Percentiles rank a stretch among this genome's conserved stretches.
Evolutionary conservation across 2,113 vertebrate genomes (phyloP).

Genomic region (Lagopus leucura): DNA sequence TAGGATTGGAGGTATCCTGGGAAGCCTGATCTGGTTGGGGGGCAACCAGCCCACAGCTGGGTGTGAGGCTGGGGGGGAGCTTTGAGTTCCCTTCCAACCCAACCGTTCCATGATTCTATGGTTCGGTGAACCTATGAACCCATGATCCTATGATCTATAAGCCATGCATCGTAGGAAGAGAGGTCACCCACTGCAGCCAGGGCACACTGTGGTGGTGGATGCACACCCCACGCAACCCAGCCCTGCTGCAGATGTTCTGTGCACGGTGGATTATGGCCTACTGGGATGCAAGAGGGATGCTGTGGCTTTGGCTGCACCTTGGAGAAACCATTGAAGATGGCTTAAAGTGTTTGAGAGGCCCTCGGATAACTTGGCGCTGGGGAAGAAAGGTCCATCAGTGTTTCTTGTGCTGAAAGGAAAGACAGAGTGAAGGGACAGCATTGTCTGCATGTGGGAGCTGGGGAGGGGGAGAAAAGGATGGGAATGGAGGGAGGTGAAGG

Average conservation of each 20-base stretch:
- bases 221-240: neutral
- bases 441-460: neutral
- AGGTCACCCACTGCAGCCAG: neutral
- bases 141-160: neutral
- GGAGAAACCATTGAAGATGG: neutral
- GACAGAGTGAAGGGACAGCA: neutral
- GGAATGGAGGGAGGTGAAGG: neutral
- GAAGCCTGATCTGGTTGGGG: too few species aligned
- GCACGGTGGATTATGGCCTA: neutral
- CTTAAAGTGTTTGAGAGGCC: neutral
- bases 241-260: fast-evolving
- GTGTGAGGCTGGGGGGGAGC: too few species aligned
- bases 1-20: too few species aligned
- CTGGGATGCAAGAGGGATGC: neutral
- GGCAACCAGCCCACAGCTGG: too few species aligned
- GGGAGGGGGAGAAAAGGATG: neutral
- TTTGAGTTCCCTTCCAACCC: neutral
- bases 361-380: neutral
- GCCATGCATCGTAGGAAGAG: neutral
- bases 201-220: fast-evolving
- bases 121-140: too few species aligned
- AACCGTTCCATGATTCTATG: neutral
- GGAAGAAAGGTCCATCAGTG: neutral
- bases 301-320: neutral
- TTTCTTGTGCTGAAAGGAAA: neutral